phyloP scores from a whole-genome alignment of 92 coral and sea anemone species.

The Umimayanthus chanpuru region DNA sequence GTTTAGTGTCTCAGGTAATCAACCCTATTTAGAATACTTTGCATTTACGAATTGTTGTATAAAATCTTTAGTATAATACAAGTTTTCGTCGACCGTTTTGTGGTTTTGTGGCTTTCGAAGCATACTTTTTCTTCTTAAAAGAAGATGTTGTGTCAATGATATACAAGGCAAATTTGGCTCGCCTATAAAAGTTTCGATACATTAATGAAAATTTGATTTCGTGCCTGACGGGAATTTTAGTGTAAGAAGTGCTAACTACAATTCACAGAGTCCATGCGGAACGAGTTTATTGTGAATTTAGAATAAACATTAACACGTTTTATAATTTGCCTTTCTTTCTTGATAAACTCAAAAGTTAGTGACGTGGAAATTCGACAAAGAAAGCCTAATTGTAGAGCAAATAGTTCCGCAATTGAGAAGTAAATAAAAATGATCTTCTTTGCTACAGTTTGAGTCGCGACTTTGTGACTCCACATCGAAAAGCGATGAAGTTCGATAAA shows the following conservation, averaged over 20 bases:
- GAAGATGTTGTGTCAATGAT: slow-evolving; percentile 34
- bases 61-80: slow-evolving; percentile 39
- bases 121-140: slow-evolving; percentile 41
- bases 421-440: slow-evolving; percentile 21
- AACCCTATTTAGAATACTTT: background rate
- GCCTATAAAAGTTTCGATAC: slow-evolving; percentile 35
- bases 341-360: slow-evolving; percentile 48
- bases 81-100: slow-evolving; percentile 32
- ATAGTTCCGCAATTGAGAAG: slow-evolving; percentile 50
- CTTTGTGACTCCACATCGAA: slow-evolving; percentile 28
- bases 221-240: slow-evolving; percentile 1
- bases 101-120: slow-evolving; percentile 44
- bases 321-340: slow-evolving; percentile 45
- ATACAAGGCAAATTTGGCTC: slow-evolving; percentile 37
- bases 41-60: slow-evolving; percentile 24
- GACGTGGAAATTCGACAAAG: slow-evolving; percentile 53
- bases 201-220: slow-evolving; percentile 12
- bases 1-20: background rate
- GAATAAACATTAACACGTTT: slow-evolving; percentile 48
- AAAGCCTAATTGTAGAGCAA: slow-evolving; percentile 47
- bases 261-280: slow-evolving; percentile 41
- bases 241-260: background rate
- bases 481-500: slow-evolving; percentile 27
- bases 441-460: slow-evolving; percentile 24
- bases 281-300: slow-evolving; percentile 46